Base-by-base conservation (phyloP, 2,113 vertebrate genomes). In the Seriola dumerili region DNA sequence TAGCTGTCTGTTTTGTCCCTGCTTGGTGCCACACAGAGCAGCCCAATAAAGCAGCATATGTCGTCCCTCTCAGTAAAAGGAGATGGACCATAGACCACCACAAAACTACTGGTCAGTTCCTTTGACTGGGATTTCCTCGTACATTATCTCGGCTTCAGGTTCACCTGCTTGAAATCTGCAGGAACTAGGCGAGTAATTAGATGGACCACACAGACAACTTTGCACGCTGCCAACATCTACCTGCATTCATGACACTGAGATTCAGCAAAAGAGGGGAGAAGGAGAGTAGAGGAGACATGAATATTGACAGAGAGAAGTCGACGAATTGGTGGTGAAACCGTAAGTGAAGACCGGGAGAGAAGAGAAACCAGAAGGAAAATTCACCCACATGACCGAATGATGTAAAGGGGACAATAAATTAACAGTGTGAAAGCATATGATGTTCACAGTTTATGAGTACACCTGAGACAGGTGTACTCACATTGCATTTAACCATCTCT, bases 161-260 rank as follows among this genome's bases (percentile, higher is more conserved):
- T 66, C 6, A 69, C 23, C 12, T 58, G 62, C 17, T 57, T 82
- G 21, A 38, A 73, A 85, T 76, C 42, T 42, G 57, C 13, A 38
- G 44, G 13, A 76, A 54, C 19, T 10, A 64, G 38, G 14, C 1
- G 42, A 65, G 16, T 13, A 54, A n/a, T 34, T 29, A 46, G 8
- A 54, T 21, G 21, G 17, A 42, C 23, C 52, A 52, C n/a, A 57
- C n/a, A 25, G 2, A 71, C 44, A 46, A 46, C 9, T 21, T 23
- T 17, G 14, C 34, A n/a, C 4, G 4, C 14, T 17, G 10, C 40
- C 13, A 61, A 44, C 19, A 46, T 44, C 6, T 36, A 21, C 13
- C 59, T 29, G 25, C 12, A 64, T 68, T 36, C 7, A 64, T 46
- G 7, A 55, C 48, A 52, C n/a, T 54, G 12, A 76, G 12, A 76